Conservation (phyloP, 2,888 invertebrate species). For the Agriopis aurantiaria region DNA sequence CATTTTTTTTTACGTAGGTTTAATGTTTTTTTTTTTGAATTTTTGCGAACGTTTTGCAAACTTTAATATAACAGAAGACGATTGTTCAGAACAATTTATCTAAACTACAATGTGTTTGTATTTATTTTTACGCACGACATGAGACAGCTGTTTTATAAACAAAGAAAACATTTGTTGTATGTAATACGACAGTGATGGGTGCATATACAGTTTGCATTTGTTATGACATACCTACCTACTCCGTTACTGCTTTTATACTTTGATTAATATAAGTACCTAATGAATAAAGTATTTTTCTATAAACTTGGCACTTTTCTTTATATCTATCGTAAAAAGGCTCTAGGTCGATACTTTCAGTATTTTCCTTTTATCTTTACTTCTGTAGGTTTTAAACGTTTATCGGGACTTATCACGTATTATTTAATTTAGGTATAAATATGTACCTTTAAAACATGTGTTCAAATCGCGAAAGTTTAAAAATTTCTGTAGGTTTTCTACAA, state of each 20-base stretch:
- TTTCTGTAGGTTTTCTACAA: not conserved
- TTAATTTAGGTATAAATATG: no score
- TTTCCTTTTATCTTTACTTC: not conserved
- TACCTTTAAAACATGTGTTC: no score
- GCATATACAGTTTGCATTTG: constrained; percentile 8
- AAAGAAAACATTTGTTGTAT: constrained; percentile 1
- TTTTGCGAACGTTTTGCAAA: no score
- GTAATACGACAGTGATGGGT: not conserved
- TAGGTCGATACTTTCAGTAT: not conserved
- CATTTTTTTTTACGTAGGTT: not conserved
- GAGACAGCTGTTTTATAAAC: constrained; percentile 4
- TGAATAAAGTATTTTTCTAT: constrained; percentile 32
- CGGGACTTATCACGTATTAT: no score
- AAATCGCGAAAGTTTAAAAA: no score
- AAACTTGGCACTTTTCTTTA: constrained; percentile 12
- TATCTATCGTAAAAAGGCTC: not conserved
- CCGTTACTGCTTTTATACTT: constrained; percentile 21
- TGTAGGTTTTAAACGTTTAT: no score
- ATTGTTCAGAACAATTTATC: not conserved
- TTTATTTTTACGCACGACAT: not conserved
- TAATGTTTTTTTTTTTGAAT: no score
- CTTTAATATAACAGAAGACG: no score
- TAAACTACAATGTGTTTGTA: not conserved
- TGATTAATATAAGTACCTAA: constrained; percentile 16
- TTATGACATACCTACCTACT: constrained; percentile 21